Percentiles rank a stretch among this genome's conserved stretches.
Evolutionary conservation across 1,140 invertebrate genomes (phyloP).

Genomic region (Trissolcus basalis): DNA sequence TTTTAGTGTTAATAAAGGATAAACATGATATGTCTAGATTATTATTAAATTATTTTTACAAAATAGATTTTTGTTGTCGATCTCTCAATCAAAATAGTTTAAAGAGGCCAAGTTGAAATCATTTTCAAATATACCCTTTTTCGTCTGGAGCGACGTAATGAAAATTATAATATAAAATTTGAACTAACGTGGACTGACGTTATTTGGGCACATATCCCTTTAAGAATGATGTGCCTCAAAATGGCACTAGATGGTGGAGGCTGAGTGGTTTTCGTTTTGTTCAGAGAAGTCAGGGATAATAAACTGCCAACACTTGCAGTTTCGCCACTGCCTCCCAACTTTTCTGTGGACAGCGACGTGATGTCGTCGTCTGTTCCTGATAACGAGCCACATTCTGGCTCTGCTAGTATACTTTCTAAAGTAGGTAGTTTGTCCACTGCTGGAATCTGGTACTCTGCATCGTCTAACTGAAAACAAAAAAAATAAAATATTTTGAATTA

Average conservation of each 20-base stretch:
- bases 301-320: conserved; percentile 72
- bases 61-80: no score
- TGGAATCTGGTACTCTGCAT: conserved; percentile 89
- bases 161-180: no score
- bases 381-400: conserved; percentile 80
- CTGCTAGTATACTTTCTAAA: conserved; percentile 90
- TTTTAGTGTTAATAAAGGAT: no score
- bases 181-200: conserved; percentile 83
- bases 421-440: conserved; percentile 86
- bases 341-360: conserved; percentile 62
- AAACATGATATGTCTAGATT: no score
- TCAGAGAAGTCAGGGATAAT: conserved; percentile 71
- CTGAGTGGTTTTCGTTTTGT: conserved; percentile 71
- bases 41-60: no score
- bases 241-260: conserved; percentile 82
- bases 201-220: conserved; percentile 91
- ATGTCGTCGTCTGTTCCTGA: conserved; percentile 79
- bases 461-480: conserved; percentile 85
- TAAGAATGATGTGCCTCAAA: conserved; percentile 86
- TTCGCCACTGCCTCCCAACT: conserved; percentile 70
- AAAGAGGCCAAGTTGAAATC: no score
- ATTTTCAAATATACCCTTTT: no score
- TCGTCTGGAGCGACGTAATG: no score
- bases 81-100: no score
- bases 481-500: no score